Evolutionary conservation across 92 coral and sea anemone species (phyloP).

Genomic region (Meandrina meandrites): DNA sequence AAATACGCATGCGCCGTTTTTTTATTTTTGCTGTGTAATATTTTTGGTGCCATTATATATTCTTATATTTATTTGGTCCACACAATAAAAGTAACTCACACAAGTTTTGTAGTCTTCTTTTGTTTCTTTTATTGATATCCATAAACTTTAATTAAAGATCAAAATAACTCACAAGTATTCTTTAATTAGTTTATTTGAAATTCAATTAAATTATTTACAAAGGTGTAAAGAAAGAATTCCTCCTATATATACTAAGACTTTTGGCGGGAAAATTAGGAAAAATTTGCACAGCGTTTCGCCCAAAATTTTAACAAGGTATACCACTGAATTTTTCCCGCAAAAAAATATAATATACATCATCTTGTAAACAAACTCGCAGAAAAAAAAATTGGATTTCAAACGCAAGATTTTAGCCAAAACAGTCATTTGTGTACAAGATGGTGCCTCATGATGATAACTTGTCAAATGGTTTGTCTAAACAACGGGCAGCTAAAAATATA

Average conservation of each 20-base stretch:
- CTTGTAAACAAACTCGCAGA: not conserved
- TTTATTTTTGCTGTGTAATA: too few species aligned
- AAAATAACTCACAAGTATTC: too few species aligned
- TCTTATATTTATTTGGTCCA: too few species aligned
- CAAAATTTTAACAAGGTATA: not conserved
- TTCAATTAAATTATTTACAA: slow-evolving; percentile 1
- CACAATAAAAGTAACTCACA: too few species aligned
- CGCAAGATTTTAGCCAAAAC: too few species aligned
- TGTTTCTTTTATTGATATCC: too few species aligned
- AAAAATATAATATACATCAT: not conserved
- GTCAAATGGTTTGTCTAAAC: not conserved
- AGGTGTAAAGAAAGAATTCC: not conserved
- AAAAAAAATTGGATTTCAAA: not conserved
- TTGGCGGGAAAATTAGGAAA: slow-evolving; percentile 4
- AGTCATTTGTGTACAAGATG: not conserved
- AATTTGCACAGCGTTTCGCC: slow-evolving; percentile 18
- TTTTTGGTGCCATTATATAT: too few species aligned
- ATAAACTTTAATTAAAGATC: too few species aligned
- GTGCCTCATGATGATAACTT: not conserved
- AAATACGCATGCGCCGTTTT: slow-evolving; percentile 42
- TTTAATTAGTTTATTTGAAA: not conserved
- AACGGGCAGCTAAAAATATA: not conserved
- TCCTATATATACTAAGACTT: slow-evolving; percentile 11
- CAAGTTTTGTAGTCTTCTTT: too few species aligned
- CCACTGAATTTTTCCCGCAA: not conserved